Evolutionary conservation across 2,888 invertebrate genomes (phyloP).

Genomic region (Punctoribates punctum): DNA sequence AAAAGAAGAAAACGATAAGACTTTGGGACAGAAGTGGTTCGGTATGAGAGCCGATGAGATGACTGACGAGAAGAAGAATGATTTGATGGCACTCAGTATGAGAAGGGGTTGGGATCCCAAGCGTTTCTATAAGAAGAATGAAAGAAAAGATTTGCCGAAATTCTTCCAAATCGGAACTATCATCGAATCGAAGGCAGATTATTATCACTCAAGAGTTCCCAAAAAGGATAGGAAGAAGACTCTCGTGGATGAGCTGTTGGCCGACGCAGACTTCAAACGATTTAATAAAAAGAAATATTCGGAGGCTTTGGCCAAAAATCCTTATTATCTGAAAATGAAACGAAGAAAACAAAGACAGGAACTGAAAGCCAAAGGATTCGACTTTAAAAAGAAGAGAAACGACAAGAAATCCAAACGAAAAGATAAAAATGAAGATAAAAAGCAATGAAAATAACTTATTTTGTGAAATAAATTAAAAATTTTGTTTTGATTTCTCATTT

Average conservation of each 20-base stretch:
- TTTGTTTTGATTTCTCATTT: too few relatives aligned
- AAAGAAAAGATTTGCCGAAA: slow-evolving; percentile 73
- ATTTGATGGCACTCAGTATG: slow-evolving; percentile 86
- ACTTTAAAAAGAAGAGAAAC: not conserved
- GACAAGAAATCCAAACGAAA: not conserved
- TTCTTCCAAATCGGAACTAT: slow-evolving; percentile 74
- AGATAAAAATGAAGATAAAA: not conserved
- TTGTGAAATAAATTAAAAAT: too few relatives aligned
- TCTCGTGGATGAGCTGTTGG: slow-evolving; percentile 86
- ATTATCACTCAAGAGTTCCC: slow-evolving; percentile 73
- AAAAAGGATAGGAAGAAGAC: slow-evolving; percentile 82
- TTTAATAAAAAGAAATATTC: slow-evolving; percentile 60
- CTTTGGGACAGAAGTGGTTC: slow-evolving; percentile 84
- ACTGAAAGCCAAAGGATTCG: not conserved
- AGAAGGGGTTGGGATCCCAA: slow-evolving; percentile 85
- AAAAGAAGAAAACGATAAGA: slow-evolving; percentile 68
- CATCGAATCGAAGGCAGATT: slow-evolving; percentile 80
- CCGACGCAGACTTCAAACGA: slow-evolving; percentile 70
- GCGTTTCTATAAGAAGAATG: slow-evolving; percentile 86
- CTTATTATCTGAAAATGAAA: slow-evolving; percentile 23
- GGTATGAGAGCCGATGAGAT: slow-evolving; percentile 76
- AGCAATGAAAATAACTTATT: too few relatives aligned
- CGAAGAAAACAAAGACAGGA: not conserved
- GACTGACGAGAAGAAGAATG: slow-evolving; percentile 80
- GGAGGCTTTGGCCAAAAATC: slow-evolving; percentile 29